Evolutionary conservation across 2,113 vertebrate genomes (phyloP), one percentile per base, ranked within the genome.

Genomic region (Rhabdomys dilectus): DNA sequence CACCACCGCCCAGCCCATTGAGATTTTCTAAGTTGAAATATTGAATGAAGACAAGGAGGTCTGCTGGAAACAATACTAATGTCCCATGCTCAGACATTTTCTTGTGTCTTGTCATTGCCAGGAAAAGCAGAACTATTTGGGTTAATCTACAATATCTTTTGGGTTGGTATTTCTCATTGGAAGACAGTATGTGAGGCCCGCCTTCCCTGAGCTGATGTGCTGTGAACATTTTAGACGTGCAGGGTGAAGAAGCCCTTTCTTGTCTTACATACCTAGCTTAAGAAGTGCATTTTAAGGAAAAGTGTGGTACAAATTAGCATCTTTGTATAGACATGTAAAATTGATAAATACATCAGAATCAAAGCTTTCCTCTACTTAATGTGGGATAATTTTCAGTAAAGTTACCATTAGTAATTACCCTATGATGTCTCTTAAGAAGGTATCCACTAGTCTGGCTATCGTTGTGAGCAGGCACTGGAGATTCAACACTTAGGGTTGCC

Each of bases 131-230:
- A 89, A 87, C 77, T 91, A 39, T 86, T 81, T 90, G 80, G 97
- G 95, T 97, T 92, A 91, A 96, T 89, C 24, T 93, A 34, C 66
- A 90, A 6, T 72, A 36, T 93, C 24, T 96, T 89, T 94, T 34
- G n/a, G n/a, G 45, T 96, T 97, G 53, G 42, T 58, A 92, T 95
- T 66, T 73, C 19, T 84, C 15, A 92, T 36, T 2, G 10, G 22
- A n/a, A 75, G 78, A 72, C 0, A 15, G 70, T 86, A 34, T 2
- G 2, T 80, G 91, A 60, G 76, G n/a, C 22, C 73, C 93, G 84
- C 39, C 76, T 92, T 96, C 80, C 93, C 39, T 60, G 91, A 91
- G 1, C 78, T 3, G 78, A 84, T 78, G 85, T 58, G 22, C 45
- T 94, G 64, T 96, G 76, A 96, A 96, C 94, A 56, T 21, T 88